A percentile compares a stretch with the other conserved stretches of the same genome.
phyloP scores from a whole-genome alignment of 2,888 invertebrate species.

The Hypomecis atomaria region DNA sequence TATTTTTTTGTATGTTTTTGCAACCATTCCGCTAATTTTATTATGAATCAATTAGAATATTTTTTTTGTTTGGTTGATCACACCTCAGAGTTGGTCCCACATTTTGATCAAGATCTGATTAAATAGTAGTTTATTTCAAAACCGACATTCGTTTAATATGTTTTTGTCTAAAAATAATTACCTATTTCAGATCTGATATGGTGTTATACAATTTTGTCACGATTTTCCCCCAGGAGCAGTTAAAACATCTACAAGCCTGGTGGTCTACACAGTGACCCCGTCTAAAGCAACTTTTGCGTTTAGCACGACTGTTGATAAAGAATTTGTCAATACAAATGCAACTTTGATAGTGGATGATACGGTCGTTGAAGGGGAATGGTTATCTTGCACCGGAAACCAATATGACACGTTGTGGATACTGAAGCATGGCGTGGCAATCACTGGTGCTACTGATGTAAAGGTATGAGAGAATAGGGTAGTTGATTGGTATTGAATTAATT shows the following conservation, averaged over 20 bases:
- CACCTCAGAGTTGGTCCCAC: too few species aligned
- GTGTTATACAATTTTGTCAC: too few species aligned
- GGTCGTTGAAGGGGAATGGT: conserved; percentile 68
- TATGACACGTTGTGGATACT: conserved; percentile 80
- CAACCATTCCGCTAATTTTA: too few species aligned
- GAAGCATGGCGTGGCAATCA: conserved; percentile 55
- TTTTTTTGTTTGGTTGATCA: too few species aligned
- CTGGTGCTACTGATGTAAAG: conserved; percentile 59
- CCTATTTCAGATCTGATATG: not conserved
- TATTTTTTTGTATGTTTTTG: too few species aligned
- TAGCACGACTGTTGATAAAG: conserved; percentile 64
- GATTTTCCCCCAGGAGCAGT: conserved; percentile 65
- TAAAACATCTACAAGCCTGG: conserved; percentile 70
- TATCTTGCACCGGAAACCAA: conserved; percentile 67
- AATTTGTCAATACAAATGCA: conserved; percentile 56
- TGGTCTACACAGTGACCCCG: conserved; percentile 65
- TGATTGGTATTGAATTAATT: too few species aligned
- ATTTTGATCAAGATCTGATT: too few species aligned
- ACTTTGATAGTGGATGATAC: conserved; percentile 59
- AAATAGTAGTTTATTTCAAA: too few species aligned
- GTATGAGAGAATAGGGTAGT: conserved; percentile 55
- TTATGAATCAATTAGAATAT: too few species aligned
- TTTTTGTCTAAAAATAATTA: not conserved
- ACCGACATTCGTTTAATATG: too few species aligned
- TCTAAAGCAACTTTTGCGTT: conserved; percentile 68